These are phyloP conservation scores for Actenoides lindsayi DNA, from an alignment of 2,113 vertebrate genomes.

Conservation along the genomic window DNA sequence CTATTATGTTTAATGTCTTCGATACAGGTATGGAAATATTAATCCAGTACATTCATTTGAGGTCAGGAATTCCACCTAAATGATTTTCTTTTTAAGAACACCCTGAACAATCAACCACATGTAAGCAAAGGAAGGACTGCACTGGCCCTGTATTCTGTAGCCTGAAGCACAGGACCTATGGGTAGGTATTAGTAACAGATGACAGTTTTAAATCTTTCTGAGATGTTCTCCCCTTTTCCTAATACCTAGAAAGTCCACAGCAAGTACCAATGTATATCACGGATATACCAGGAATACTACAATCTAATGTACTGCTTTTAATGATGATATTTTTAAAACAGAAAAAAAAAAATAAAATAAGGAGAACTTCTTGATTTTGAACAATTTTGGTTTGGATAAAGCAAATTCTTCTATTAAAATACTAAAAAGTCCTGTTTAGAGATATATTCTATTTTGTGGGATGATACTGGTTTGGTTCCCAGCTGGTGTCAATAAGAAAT, in stretches of 20 bases:
- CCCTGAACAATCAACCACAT: not conserved
- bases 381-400: not conserved
- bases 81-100: not conserved
- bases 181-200: not conserved
- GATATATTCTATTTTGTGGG: not conserved
- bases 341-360: not conserved
- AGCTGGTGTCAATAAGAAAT: not conserved
- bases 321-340: not conserved
- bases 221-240: not conserved
- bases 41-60: not conserved
- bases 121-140: not conserved
- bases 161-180: not conserved
- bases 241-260: not conserved
- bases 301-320: not conserved
- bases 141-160: not conserved
- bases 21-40: not conserved
- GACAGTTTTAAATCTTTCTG: not conserved
- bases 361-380: not conserved
- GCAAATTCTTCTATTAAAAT: not conserved
- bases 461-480: rapidly evolving
- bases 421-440: not conserved
- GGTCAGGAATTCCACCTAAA: not conserved
- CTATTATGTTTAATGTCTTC: not conserved
- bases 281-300: not conserved
- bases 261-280: not conserved